These are phyloP conservation scores for Maniola hyperantus DNA, from an alignment of 2,888 invertebrate genomes.

Conservation along the genomic window DNA sequence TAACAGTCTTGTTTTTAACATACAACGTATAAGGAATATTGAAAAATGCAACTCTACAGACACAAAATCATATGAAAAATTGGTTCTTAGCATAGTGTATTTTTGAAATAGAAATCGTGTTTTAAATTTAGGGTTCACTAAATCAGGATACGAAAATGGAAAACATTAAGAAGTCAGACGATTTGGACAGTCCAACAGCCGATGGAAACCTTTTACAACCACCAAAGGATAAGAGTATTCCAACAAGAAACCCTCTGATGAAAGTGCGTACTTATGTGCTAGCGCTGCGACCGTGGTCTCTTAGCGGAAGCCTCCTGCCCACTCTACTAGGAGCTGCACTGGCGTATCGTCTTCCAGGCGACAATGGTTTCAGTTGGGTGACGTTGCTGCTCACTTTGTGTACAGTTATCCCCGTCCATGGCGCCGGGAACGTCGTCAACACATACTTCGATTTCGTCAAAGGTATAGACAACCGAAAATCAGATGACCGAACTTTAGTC, in stretches of 20 bases:
- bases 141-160: slow-evolving; percentile 37
- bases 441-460: slow-evolving; percentile 97
- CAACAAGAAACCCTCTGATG: slow-evolving; percentile 85
- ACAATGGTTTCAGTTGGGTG: slow-evolving; percentile 89
- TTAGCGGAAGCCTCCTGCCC: slow-evolving; percentile 95
- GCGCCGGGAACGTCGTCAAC: slow-evolving; percentile 98
- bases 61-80: slow-evolving; percentile 7
- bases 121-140: background rate
- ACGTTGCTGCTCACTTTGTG: slow-evolving; percentile 91
- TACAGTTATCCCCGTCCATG: slow-evolving; percentile 95
- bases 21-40: background rate
- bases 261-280: slow-evolving; percentile 94
- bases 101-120: slow-evolving; percentile 19
- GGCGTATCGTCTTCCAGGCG: slow-evolving; percentile 91
- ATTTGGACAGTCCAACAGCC: slow-evolving; percentile 62
- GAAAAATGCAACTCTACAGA: slow-evolving; percentile 18
- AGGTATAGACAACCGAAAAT: slow-evolving; percentile 96
- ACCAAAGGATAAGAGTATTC: slow-evolving; percentile 63
- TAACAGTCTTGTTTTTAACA: slow-evolving; percentile 13
- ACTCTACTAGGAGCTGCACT: slow-evolving; percentile 94
- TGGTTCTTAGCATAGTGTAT: background rate
- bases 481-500: slow-evolving; percentile 97
- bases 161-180: slow-evolving; percentile 53
- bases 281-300: slow-evolving; percentile 96
- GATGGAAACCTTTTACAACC: slow-evolving; percentile 76